Evolutionary conservation across 2,797 vertebrate species (phyloP).

Genomic region (Artibeus jamaicensis): DNA sequence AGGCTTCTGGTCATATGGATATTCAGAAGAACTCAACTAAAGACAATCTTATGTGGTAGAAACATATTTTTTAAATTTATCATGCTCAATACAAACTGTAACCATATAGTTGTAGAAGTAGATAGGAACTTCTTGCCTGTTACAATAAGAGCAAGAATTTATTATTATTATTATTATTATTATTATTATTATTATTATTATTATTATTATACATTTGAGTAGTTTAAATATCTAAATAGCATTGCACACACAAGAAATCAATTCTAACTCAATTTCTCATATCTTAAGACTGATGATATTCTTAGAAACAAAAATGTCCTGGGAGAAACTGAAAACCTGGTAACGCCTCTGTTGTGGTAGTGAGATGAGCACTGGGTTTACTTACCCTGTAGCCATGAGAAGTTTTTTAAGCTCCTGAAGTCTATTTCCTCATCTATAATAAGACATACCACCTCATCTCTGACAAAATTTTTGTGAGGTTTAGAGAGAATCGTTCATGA

Average conservation of each 20-base stretch:
- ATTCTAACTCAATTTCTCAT: constrained; percentile 25
- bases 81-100: background rate
- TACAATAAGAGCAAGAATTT: background rate
- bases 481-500: background rate
- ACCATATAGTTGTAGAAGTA: background rate
- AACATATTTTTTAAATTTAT: background rate
- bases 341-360: background rate
- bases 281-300: background rate
- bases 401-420: background rate
- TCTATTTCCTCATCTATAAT: background rate
- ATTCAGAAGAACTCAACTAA: background rate
- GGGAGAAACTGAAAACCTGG: background rate
- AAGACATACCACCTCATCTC: background rate
- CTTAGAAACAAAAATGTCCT: background rate
- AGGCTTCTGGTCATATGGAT: background rate
- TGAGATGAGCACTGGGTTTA: background rate
- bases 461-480: background rate
- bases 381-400: background rate
- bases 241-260: background rate
- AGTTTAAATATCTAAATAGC: background rate
- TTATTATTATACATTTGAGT: background rate
- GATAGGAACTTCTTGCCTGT: background rate
- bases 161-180: background rate
- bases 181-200: background rate
- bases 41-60: background rate